These are phyloP conservation scores for Medauroidea extradentata DNA, from an alignment of 1,140 invertebrate genomes.

Conservation along the genomic window DNA sequence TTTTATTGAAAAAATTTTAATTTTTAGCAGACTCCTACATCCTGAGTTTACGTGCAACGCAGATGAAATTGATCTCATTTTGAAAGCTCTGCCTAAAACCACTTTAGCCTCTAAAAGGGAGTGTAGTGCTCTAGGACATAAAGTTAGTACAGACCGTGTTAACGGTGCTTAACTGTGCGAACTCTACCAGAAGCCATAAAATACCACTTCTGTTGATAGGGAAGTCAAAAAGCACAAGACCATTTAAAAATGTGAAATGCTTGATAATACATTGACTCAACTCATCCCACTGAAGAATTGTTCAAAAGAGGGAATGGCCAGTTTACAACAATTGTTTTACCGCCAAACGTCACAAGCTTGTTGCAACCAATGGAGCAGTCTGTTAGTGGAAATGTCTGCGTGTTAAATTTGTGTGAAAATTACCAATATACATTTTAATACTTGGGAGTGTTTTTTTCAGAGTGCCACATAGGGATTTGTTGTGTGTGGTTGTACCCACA, in stretches of 20 bases:
- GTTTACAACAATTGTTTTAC: conserved; percentile 41
- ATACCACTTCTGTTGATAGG: conserved; percentile 35
- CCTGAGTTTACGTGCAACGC: conserved; percentile 35
- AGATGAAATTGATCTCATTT: conserved; percentile 41
- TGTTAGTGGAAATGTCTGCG: conserved; percentile 35
- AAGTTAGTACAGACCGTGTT: conserved; percentile 36
- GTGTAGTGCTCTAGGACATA: conserved; percentile 33
- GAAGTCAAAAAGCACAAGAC: conserved; percentile 24
- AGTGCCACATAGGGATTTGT: too few relatives aligned
- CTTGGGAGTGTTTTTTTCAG: too few relatives aligned
- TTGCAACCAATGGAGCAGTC: conserved; percentile 49
- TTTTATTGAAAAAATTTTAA: background rate
- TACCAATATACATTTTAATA: too few relatives aligned
- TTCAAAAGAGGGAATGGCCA: too few relatives aligned
- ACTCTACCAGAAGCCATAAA: conserved; percentile 36
- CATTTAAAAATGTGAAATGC: conserved; percentile 28
- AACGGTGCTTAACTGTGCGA: conserved; percentile 39
- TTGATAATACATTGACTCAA: conserved; percentile 44
- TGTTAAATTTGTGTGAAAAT: too few relatives aligned
- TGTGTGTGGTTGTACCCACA: too few relatives aligned
- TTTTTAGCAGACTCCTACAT: background rate
- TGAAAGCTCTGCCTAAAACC: conserved; percentile 37
- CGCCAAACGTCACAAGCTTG: conserved; percentile 43
- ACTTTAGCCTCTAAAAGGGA: conserved; percentile 33
- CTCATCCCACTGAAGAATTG: conserved; percentile 29